phyloP scores from a whole-genome alignment of 2,888 invertebrate species.

The Augiades crinisus region DNA sequence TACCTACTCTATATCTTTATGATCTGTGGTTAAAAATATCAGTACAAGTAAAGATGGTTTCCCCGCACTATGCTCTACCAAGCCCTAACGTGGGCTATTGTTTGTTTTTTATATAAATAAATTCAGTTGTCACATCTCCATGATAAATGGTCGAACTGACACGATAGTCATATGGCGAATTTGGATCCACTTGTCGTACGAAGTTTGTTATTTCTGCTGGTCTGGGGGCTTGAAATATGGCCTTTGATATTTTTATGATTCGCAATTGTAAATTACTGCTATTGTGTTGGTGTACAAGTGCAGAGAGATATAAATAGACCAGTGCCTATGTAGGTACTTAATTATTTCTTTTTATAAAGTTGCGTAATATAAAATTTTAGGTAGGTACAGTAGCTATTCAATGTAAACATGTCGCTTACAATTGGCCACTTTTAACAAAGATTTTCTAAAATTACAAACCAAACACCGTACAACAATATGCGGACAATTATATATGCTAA shows the following conservation, averaged over 20 bases:
- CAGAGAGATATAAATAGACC: background rate
- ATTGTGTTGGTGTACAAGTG: constrained; percentile 28
- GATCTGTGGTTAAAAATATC: constrained; percentile 47
- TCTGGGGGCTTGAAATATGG: constrained; percentile 48
- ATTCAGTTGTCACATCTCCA: constrained; percentile 77
- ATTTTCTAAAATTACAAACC: too few species aligned
- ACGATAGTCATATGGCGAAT: constrained; percentile 75
- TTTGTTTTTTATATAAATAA: constrained; percentile 77
- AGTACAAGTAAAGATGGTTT: constrained; percentile 56
- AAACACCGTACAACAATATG: too few species aligned
- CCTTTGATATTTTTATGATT: constrained; percentile 35
- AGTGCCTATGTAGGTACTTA: background rate
- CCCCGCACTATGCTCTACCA: constrained; percentile 48
- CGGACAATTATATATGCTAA: too few species aligned
- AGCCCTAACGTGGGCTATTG: constrained; percentile 60
- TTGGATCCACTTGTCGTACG: constrained; percentile 62
- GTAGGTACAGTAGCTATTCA: too few species aligned
- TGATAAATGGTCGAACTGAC: constrained; percentile 74
- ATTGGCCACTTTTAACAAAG: too few species aligned
- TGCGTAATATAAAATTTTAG: too few species aligned
- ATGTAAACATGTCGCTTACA: too few species aligned
- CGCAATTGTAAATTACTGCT: constrained; percentile 37
- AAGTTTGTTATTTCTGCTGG: constrained; percentile 39
- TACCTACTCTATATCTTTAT: constrained; percentile 1
- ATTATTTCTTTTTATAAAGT: too few species aligned